Percentiles rank a stretch among this genome's conserved stretches.
phyloP scores from a whole-genome alignment of 2,797 vertebrate species.

The Malacoraja senta region DNA sequence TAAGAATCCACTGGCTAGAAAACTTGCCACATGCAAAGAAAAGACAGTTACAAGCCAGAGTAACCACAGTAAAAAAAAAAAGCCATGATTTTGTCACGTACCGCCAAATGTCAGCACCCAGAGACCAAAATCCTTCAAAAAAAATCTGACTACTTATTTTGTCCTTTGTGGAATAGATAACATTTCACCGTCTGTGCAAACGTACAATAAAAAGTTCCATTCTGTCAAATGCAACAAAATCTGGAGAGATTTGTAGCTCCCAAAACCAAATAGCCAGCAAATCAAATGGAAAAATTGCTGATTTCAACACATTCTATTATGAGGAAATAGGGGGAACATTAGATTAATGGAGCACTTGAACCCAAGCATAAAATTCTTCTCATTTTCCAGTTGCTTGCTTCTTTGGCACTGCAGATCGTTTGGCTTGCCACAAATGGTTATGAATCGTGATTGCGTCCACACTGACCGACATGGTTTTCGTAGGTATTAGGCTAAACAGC shows the following conservation, averaged over 20 bases:
- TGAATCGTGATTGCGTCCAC: conserved; percentile 94
- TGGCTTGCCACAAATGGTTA: conserved; percentile 92
- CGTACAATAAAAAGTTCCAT: background rate
- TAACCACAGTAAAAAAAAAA: conserved; percentile 19
- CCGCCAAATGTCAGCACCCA: background rate
- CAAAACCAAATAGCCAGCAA: conserved; percentile 41
- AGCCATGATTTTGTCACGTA: conserved; percentile 21
- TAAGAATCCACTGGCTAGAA: conserved; percentile 61
- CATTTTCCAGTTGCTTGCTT: conserved; percentile 76
- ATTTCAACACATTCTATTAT: conserved; percentile 45
- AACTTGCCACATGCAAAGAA: conserved; percentile 58
- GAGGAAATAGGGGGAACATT: conserved; percentile 42
- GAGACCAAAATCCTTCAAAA: background rate
- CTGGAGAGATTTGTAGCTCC: background rate
- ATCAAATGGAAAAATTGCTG: conserved; percentile 47
- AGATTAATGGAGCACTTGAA: background rate
- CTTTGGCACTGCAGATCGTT: conserved; percentile 78
- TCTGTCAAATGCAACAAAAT: conserved; percentile 32
- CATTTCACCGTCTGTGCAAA: conserved; percentile 27
- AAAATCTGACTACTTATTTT: background rate
- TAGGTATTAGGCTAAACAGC: conserved; percentile 88
- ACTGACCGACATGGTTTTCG: conserved; percentile 93
- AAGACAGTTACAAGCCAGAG: conserved; percentile 28
- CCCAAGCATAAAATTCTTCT: conserved; percentile 40
- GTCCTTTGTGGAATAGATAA: background rate